Evolutionary conservation across 2,797 vertebrate genomes (phyloP).

Genomic region (Spheniscus humboldti): DNA sequence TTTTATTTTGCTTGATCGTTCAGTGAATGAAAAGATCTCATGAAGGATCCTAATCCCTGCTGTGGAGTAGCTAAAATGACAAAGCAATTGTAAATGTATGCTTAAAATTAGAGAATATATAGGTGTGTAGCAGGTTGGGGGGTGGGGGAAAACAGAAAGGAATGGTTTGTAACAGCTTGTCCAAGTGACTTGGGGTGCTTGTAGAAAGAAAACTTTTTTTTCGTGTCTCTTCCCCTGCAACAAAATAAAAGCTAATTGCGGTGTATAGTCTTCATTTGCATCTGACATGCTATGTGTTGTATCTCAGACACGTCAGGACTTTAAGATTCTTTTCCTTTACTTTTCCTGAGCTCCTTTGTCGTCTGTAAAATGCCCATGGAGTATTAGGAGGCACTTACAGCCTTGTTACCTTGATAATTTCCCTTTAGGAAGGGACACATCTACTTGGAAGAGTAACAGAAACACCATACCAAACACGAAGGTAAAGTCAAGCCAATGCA

Average conservation of each 20-base stretch:
- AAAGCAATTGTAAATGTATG: background rate
- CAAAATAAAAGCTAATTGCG: background rate
- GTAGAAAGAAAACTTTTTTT: background rate
- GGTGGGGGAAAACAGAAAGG: background rate
- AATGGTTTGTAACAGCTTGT: background rate
- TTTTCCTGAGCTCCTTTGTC: background rate
- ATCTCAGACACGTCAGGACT: background rate
- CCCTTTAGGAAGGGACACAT: background rate
- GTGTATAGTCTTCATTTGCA: background rate
- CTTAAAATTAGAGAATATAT: background rate
- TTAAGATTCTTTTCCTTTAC: background rate
- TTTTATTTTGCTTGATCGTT: background rate
- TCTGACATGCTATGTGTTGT: background rate
- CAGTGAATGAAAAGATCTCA: background rate
- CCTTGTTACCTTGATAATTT: background rate
- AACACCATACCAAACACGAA: background rate
- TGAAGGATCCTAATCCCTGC: background rate
- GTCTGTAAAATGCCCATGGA: background rate
- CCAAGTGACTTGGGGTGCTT: background rate
- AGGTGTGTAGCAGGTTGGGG: background rate
- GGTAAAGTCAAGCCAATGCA: background rate
- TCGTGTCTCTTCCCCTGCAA: background rate
- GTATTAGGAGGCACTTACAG: background rate
- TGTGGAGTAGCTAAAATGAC: background rate
- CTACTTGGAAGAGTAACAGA: background rate